These are phyloP conservation scores for Poeciliopsis gracilis DNA, from an alignment of 2,797 vertebrate genomes.

Conservation along the genomic window DNA sequence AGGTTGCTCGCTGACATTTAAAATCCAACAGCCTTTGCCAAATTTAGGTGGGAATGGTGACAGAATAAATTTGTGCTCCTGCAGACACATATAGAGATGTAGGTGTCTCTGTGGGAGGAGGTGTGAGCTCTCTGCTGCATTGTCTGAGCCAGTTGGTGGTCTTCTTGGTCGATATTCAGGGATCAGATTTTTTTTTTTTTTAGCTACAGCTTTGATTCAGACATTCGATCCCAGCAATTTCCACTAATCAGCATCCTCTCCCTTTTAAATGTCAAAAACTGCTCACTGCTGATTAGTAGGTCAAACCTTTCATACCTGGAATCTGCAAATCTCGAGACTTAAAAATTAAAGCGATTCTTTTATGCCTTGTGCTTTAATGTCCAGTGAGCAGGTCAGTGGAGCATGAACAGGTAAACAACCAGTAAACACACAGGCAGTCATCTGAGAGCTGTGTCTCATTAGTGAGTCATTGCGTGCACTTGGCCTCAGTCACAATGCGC, in stretches of 20 bases:
- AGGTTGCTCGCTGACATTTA: conserved; percentile 43
- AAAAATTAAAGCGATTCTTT: neutral
- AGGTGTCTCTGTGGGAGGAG: conserved; percentile 54
- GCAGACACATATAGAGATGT: conserved; percentile 34
- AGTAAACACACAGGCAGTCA: conserved; percentile 7
- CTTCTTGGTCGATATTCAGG: conserved; percentile 29
- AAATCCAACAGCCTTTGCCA: conserved; percentile 35
- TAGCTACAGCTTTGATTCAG: conserved; percentile 16
- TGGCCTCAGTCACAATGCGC: conserved; percentile 14
- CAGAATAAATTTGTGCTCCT: conserved; percentile 36
- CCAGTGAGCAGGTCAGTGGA: neutral
- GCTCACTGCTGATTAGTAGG: neutral
- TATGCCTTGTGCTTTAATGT: neutral
- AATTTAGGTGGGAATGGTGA: conserved; percentile 24
- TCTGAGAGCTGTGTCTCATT: conserved; percentile 24
- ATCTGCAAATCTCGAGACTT: neutral
- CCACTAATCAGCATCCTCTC: neutral
- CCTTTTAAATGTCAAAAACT: conserved; percentile 9
- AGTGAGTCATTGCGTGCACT: conserved; percentile 13
- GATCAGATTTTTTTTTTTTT: conserved; percentile 10
- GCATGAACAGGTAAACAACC: conserved; percentile 13
- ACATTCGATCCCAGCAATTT: conserved; percentile 18
- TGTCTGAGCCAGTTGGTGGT: conserved; percentile 31
- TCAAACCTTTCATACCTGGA: neutral
- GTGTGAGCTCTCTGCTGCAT: conserved; percentile 45